A percentile compares a stretch with the other conserved stretches of the same genome.
Conservation (phyloP, 2,113 vertebrate species). For the Calypte anna region DNA sequence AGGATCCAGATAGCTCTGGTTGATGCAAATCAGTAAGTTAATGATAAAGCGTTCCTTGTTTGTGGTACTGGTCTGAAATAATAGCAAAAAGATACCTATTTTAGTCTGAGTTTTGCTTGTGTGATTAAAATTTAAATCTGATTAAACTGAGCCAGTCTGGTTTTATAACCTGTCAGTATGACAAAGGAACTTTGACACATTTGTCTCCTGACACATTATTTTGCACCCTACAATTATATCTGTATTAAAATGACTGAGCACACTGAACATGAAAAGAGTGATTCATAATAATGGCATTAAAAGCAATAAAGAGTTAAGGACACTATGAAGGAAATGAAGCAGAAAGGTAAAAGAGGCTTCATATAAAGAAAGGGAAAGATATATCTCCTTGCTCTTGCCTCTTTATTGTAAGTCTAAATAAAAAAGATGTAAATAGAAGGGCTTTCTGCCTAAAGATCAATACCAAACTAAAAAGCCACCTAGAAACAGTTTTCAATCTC, state of each 20-base stretch:
- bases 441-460: conserved; percentile 30
- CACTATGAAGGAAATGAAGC: conserved; percentile 33
- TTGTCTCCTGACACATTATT: conserved; percentile 52
- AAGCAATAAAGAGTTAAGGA: conserved; percentile 55
- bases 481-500: conserved; percentile 15
- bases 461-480: conserved; percentile 28
- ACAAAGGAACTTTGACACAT: conserved; percentile 66
- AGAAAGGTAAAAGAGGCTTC: conserved; percentile 3
- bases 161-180: conserved; percentile 64
- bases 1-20: neutral
- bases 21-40: conserved; percentile 7
- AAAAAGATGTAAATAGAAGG: conserved; percentile 19
- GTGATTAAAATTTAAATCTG: conserved; percentile 67
- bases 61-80: conserved; percentile 28
- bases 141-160: conserved; percentile 53
- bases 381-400: neutral
- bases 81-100: conserved; percentile 5
- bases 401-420: conserved; percentile 44
- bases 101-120: conserved; percentile 57
- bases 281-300: conserved; percentile 52
- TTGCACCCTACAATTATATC: conserved; percentile 63
- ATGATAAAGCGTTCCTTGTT: neutral
- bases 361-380: conserved; percentile 9
- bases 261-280: conserved; percentile 2
- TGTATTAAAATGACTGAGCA: conserved; percentile 62